phyloP scores from a whole-genome alignment of 1,140 invertebrate genomes.

The Mactra quadrangularis region DNA sequence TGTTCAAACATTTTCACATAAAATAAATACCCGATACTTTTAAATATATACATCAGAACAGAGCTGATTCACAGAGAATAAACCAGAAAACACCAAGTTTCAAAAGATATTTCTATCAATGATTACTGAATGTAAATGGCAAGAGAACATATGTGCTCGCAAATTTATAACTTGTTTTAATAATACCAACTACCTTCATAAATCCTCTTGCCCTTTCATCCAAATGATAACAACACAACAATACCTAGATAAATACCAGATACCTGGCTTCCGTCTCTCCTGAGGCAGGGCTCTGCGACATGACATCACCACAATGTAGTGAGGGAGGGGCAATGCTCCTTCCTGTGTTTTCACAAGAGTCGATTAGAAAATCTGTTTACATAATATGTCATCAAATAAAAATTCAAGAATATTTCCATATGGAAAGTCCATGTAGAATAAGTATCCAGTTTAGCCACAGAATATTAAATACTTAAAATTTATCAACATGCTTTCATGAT shows the following conservation, averaged over 20 bases:
- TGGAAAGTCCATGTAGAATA: slow-evolving; percentile 17
- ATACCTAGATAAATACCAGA: slow-evolving; percentile 40
- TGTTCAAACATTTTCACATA: no score
- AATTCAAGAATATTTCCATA: slow-evolving; percentile 18
- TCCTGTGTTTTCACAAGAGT: slow-evolving; percentile 9
- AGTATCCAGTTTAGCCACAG: slow-evolving; percentile 45
- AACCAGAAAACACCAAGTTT: no score
- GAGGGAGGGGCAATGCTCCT: slow-evolving; percentile 57
- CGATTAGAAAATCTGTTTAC: not conserved
- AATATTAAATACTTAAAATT: not conserved
- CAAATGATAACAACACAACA: slow-evolving; percentile 22
- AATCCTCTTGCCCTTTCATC: slow-evolving; percentile 50
- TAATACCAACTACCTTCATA: no score
- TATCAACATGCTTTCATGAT: not conserved
- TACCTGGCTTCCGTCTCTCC: slow-evolving; percentile 38
- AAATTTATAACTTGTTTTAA: no score
- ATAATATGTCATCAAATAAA: slow-evolving; percentile 26
- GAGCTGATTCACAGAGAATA: no score
- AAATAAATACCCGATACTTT: no score
- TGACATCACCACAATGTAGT: slow-evolving; percentile 64
- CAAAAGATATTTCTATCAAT: no score
- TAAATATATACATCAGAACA: no score
- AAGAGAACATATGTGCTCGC: not conserved
- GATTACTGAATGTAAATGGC: slow-evolving; percentile 32
- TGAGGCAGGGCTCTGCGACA: slow-evolving; percentile 64